Percentiles rank a stretch among this genome's conserved stretches.
Conservation (phyloP, 2,888 invertebrate genomes). For the Galerucella pusilla region DNA sequence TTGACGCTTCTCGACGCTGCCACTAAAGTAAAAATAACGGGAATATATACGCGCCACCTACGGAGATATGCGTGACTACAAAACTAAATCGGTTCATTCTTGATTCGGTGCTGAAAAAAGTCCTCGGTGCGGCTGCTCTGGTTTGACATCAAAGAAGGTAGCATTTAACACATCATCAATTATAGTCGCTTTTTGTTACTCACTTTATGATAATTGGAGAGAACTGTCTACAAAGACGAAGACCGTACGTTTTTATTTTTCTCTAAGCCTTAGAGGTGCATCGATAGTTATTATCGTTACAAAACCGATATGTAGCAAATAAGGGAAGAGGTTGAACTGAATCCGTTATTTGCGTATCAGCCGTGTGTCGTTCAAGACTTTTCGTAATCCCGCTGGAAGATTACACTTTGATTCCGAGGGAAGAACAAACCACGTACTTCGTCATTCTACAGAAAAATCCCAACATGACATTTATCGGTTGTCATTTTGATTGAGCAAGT, state of each 20-base stretch:
- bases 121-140: slow-evolving; percentile 36
- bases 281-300: not conserved
- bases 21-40: slow-evolving; percentile 50
- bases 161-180: slow-evolving; percentile 46
- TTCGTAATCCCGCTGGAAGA: too few species aligned
- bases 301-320: too few species aligned
- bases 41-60: slow-evolving; percentile 49
- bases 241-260: not conserved
- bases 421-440: too few species aligned
- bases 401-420: too few species aligned
- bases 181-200: slow-evolving; percentile 33
- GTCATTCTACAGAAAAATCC: too few species aligned
- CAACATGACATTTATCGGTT: too few species aligned
- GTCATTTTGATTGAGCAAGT: too few species aligned
- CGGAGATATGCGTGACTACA: slow-evolving; percentile 49
- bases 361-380: too few species aligned
- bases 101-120: slow-evolving; percentile 40
- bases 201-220: slow-evolving; percentile 30
- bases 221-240: slow-evolving; percentile 47
- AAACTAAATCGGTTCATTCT: slow-evolving; percentile 48
- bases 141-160: slow-evolving; percentile 37
- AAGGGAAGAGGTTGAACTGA: too few species aligned
- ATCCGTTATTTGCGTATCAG: too few species aligned
- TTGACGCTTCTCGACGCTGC: slow-evolving; percentile 52
- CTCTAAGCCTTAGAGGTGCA: not conserved